Conservation (phyloP, 2,888 invertebrate species). For the Odontomyia ornata region DNA sequence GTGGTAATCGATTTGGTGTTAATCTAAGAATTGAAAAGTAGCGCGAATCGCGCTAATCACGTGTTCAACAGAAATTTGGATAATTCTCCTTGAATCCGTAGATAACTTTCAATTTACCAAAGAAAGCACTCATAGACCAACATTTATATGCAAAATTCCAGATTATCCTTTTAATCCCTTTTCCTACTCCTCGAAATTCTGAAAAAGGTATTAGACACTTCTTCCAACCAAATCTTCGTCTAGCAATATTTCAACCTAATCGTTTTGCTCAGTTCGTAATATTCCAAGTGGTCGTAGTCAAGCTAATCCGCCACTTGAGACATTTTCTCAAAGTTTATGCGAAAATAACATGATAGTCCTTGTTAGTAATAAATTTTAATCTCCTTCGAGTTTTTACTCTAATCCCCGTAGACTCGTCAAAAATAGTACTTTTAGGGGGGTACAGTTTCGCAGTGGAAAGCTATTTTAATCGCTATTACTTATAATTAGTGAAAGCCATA, state of each 20-base stretch:
- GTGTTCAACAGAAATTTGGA: too few species aligned
- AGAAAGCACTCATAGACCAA: too few species aligned
- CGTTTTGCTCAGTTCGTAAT: not conserved
- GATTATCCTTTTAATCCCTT: too few species aligned
- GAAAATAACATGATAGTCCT: not conserved
- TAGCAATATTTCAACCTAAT: conserved; percentile 7
- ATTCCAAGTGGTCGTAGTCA: not conserved
- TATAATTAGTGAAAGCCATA: conserved; percentile 14
- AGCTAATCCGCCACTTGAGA: not conserved
- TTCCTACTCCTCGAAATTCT: too few species aligned
- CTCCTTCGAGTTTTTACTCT: not conserved
- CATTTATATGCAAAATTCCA: too few species aligned
- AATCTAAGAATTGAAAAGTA: too few species aligned
- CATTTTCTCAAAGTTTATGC: not conserved
- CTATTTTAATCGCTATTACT: conserved; percentile 14
- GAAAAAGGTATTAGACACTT: too few species aligned
- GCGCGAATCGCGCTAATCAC: too few species aligned
- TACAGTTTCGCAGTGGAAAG: not conserved
- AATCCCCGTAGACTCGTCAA: not conserved
- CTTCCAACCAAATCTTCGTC: too few species aligned
- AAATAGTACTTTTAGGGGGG: not conserved
- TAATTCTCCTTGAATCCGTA: too few species aligned
- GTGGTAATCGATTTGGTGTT: too few species aligned
- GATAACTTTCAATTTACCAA: too few species aligned
- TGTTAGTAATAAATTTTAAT: not conserved